Percentiles rank a stretch among this genome's conserved stretches.
Conservation (phyloP, 2,797 vertebrate genomes). For the Diceros bicornis region DNA sequence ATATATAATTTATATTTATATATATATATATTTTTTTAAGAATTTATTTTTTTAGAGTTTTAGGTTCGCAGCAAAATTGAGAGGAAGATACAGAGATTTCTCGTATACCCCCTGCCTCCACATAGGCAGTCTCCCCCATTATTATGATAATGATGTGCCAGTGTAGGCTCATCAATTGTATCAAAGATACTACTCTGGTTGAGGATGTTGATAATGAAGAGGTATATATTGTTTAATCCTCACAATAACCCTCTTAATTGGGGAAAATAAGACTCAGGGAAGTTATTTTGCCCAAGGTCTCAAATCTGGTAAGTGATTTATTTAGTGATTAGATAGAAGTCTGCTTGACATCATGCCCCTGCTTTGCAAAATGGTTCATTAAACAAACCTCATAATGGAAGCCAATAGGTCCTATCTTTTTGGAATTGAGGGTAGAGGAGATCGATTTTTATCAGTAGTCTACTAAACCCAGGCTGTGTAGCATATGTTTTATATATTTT, state of each 20-base stretch:
- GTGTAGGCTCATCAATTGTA: neutral
- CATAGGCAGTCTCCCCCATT: neutral
- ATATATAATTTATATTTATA: no score
- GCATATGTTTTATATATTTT: no score
- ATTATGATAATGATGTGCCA: neutral
- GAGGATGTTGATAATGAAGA: neutral
- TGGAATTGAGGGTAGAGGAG: no score
- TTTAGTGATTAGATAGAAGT: no score
- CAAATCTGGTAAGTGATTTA: neutral
- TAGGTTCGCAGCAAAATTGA: neutral
- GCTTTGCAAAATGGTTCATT: no score
- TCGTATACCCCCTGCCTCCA: no score
- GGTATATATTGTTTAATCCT: neutral
- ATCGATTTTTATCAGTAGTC: no score
- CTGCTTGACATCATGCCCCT: no score
- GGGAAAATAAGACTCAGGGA: neutral
- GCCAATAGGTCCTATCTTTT: no score
- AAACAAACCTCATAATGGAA: no score
- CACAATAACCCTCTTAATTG: neutral
- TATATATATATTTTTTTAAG: no score
- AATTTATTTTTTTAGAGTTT: neutral
- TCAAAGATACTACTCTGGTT: neutral
- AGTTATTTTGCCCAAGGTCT: neutral
- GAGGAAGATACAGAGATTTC: neutral
- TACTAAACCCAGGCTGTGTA: no score